Evolutionary conservation across 2,113 vertebrate genomes (phyloP), one percentile per base, ranked within the genome.

Genomic region (Aptenodytes forsteri): DNA sequence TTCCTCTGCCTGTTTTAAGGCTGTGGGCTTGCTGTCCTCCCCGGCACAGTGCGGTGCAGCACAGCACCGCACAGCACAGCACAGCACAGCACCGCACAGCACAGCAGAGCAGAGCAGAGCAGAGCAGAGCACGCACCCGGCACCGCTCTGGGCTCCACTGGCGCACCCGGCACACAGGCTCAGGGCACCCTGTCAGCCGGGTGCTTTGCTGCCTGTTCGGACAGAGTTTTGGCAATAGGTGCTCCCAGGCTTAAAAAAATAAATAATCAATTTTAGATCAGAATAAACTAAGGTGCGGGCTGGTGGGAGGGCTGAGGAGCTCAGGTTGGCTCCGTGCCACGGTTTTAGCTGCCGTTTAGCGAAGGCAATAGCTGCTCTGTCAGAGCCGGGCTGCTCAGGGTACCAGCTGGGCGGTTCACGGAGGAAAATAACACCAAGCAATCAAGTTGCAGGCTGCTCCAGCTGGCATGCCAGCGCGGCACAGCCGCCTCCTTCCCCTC

Each of bases 311-410:
- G 44, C 42, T 49, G 47, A 32, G 61, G 36, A 67, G 52, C 52
- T 88, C 23, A 8, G 34, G 14, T 0, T 92, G 70, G 49, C 67
- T 83, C 49, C 0, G 0, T 29, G 21, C 40, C 0, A 0, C 1
- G 2, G 42, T n/a, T 85, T 76, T 34, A 69, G 49, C 55, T 16
- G 4, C 21, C 3, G 0, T 65, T 72, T 12, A 46, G 73, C 7
- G 2, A 27, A 67, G 44, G 47, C 50, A 38, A 1, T 66, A 17
- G 54, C 34, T 36, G 58, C 71, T 77, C 49, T 49, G 29, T 40
- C 64, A 16, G 76, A 71, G 40, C 52, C 3, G 4, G 76, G 52
- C 52, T 78, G 54, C 65, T 76, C 3, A 0, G 38, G 21, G 34
- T 29, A 46, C n/a, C 46, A 36, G 0, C 25, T 5, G 21, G 62